Base-by-base conservation (phyloP, 2,113 vertebrate species). In the Anser brachyrhynchus region DNA sequence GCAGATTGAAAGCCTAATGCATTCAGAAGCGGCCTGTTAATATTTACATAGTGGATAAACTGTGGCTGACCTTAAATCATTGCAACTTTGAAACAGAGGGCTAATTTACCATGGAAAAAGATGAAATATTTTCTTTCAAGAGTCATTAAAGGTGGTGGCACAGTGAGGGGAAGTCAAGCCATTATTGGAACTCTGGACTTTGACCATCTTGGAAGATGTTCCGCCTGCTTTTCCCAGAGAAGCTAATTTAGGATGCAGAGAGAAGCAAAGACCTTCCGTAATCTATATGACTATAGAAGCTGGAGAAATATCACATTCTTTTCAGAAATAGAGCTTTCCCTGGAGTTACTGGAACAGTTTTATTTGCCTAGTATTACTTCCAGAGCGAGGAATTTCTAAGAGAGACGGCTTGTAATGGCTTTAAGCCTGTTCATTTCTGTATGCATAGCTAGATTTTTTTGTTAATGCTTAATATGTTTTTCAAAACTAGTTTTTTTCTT, bases 31-130 rank as follows among this genome's bases (percentile, higher is more conserved):
- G 0, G 67, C 72, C 66, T 91, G 90, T 94, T 95, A 92, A 89
- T 97, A 96, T 97, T 97, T 97, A 94, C 87, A 61, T 41, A 93
- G 88, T 87, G 75, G 87, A 84, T 95, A 95, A 97, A 96, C 92
- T 84, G 59, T 89, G 92, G 62, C 89, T 93, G 93, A 93, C 94
- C 96, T 94, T 96, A 62, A 69, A 71, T 51, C 90, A 89, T 95
- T 91, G 90, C 71, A 95, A 17, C 92, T 94, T 96, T 94, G 87
- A 95, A 97, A 96, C 6, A 23, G n/a, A 95, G 61, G 85, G 57
- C 41, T 95, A 81, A 96, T 95, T 94, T 95, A 90, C 55, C 73
- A 17, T 39, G 49, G 21, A 83, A 84, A 86, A 81, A 57, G 43
- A 70, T 76, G 9, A 73, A 94, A 31, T 94, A 71, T 71, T 83